Conservation (phyloP, 2,113 vertebrate species). For the Cyanoramphus novaezelandiae region DNA sequence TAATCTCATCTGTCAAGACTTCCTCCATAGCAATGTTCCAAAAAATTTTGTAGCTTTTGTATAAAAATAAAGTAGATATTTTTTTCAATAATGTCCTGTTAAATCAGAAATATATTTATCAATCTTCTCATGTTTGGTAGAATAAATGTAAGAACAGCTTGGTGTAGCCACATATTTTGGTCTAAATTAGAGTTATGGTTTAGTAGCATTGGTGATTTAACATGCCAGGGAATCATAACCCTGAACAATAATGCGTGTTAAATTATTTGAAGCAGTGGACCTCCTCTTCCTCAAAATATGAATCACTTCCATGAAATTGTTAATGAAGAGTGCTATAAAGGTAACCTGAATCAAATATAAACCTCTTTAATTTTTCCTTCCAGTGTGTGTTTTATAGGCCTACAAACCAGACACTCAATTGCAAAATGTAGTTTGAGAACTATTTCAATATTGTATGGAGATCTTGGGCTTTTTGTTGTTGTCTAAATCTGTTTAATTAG, state of each 20-base stretch:
- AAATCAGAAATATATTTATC: neutral
- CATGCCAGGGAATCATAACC: neutral
- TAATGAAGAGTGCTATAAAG: neutral
- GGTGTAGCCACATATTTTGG: neutral
- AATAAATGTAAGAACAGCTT: neutral
- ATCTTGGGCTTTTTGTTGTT: neutral
- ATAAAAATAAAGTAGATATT: neutral
- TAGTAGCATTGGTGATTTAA: neutral
- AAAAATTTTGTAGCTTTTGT: neutral
- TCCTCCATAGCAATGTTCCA: neutral
- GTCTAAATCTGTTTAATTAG: neutral
- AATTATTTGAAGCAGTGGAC: neutral
- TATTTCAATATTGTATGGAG: neutral
- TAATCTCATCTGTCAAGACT: neutral
- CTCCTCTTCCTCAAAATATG: neutral
- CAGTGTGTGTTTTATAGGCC: neutral
- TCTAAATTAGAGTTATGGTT: neutral
- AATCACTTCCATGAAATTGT: neutral
- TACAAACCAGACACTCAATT: neutral
- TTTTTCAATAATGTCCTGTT: neutral
- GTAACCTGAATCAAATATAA: neutral
- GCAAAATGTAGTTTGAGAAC: neutral
- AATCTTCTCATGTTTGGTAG: neutral
- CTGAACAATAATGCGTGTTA: neutral
- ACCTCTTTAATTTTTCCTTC: neutral